Evolutionary conservation across 2,113 vertebrate species (phyloP).

Genomic region (Alethe castanea): DNA sequence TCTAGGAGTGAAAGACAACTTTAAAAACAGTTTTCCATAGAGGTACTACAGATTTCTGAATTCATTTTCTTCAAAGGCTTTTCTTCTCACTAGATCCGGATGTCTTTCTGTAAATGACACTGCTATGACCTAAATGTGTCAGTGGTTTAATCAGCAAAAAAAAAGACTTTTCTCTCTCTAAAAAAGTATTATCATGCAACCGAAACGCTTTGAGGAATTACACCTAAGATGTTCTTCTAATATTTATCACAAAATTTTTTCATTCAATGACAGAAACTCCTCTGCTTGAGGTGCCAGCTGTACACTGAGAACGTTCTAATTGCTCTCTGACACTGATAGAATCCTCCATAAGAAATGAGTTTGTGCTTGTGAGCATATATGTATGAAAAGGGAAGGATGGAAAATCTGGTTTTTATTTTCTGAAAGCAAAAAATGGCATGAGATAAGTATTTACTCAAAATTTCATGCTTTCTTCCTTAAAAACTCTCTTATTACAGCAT

Average conservation of each 20-base stretch:
- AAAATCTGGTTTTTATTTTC: neutral
- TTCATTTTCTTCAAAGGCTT: neutral
- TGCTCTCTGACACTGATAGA: neutral
- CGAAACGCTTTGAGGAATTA: neutral
- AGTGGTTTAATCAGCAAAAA: neutral
- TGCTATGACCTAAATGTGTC: accelerated
- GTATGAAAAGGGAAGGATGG: neutral
- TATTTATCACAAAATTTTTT: neutral
- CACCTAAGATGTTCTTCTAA: neutral
- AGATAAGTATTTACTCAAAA: neutral
- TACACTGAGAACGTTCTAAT: neutral
- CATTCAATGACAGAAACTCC: neutral
- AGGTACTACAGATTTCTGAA: neutral
- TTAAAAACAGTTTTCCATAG: neutral
- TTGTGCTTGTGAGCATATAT: neutral
- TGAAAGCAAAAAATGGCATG: neutral
- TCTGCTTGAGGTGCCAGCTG: neutral
- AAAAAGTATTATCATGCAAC: neutral
- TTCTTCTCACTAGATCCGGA: neutral
- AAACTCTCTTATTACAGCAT: neutral
- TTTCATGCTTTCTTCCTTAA: neutral
- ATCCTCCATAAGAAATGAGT: neutral
- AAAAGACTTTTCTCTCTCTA: neutral
- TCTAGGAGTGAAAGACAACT: neutral
- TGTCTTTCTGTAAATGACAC: neutral